Conservation (phyloP, 2,113 vertebrate species). For the Hypomesus transpacificus region DNA sequence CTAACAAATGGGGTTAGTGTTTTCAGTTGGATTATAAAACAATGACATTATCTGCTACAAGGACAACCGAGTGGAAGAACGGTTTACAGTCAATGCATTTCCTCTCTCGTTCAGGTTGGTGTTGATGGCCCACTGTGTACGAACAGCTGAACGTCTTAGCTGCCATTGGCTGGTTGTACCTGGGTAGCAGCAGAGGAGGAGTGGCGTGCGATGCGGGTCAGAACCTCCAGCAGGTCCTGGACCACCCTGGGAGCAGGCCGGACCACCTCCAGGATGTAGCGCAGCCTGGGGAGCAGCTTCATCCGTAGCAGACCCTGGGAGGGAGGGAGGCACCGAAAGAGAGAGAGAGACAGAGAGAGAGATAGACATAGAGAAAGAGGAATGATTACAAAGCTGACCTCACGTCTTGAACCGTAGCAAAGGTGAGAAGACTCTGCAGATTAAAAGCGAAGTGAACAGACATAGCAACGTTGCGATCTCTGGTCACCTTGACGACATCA, state of each 20-base stretch:
- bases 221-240: slow-evolving; percentile 81
- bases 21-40: too few species aligned
- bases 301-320: slow-evolving; percentile 89
- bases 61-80: too few species aligned
- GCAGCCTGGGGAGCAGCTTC: slow-evolving; percentile 83
- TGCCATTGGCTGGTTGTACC: slow-evolving; percentile 56
- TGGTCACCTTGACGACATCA: slow-evolving; percentile 85
- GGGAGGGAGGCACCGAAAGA: not conserved
- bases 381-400: not conserved
- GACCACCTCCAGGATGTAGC: slow-evolving; percentile 90
- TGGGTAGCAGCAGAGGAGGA: slow-evolving; percentile 80
- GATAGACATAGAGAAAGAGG: not conserved
- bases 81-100: too few species aligned
- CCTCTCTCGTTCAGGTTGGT: too few species aligned
- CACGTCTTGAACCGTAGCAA: too few species aligned
- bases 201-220: slow-evolving; percentile 85
- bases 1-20: too few species aligned
- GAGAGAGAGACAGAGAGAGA: not conserved
- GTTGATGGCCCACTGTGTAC: too few species aligned
- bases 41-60: too few species aligned
- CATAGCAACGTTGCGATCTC: not conserved
- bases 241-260: slow-evolving; percentile 79
- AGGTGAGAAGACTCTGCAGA: not conserved
- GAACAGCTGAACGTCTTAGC: too few species aligned
- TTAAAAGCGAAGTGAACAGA: not conserved